A percentile compares a stretch with the other conserved stretches of the same genome.
These are phyloP conservation scores for Ageneiosus marmoratus DNA, from an alignment of 2,113 vertebrate genomes.

Conservation along the genomic window DNA sequence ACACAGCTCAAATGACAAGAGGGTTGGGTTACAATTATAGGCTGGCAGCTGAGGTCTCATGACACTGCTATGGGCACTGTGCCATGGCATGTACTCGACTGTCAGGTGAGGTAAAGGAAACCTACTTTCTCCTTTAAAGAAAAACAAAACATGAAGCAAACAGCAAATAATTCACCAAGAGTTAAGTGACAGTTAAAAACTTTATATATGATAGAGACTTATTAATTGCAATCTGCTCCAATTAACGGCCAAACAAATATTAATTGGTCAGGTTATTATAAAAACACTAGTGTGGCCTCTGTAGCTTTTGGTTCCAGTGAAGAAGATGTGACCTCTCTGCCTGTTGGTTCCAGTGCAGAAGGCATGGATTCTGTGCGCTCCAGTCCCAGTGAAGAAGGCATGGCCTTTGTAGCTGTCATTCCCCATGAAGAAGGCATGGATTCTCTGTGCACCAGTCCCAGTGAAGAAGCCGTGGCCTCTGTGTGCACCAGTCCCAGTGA, in stretches of 20 bases:
- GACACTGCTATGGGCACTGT: not conserved
- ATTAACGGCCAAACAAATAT: not conserved
- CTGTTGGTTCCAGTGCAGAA: not conserved
- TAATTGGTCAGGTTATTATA: not conserved
- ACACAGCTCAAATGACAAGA: conserved; percentile 60
- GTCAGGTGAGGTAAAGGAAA: not conserved
- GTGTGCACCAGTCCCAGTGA: not conserved
- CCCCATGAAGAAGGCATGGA: not conserved
- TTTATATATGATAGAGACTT: not conserved
- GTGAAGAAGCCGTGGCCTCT: not conserved
- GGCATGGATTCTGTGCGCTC: not conserved
- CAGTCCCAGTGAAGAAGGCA: not conserved
- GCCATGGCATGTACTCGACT: conserved; percentile 13
- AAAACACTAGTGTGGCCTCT: not conserved
- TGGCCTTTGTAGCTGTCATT: not conserved
- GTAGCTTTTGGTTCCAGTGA: not conserved
- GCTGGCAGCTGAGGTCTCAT: not conserved
- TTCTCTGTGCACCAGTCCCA: not conserved
- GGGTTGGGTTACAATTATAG: conserved; percentile 60
- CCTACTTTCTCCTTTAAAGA: not conserved
- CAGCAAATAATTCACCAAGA: too few relatives aligned
- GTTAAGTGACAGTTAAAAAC: not conserved
- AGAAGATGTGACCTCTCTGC: not conserved
- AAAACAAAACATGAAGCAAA: conserved; percentile 10
- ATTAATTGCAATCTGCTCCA: not conserved